These are phyloP conservation scores for Pteronotus mesoamericanus DNA, from an alignment of 2,797 vertebrate species.

Conservation along the genomic window DNA sequence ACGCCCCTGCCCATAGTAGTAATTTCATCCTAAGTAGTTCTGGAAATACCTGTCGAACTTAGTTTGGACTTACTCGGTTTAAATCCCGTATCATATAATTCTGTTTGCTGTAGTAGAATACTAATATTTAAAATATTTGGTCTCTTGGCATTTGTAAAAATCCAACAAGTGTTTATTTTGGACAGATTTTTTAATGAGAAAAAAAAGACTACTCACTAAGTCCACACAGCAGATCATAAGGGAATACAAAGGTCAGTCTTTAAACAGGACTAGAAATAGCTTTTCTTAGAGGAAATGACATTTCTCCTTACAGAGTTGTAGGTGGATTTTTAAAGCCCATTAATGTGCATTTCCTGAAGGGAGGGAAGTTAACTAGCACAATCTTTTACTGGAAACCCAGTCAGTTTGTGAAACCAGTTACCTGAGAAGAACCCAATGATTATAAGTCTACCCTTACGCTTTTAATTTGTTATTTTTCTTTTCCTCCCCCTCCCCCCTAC, in stretches of 20 bases:
- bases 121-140: constrained; percentile 1
- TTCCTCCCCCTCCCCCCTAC: neutral
- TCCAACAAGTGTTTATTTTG: constrained; percentile 23
- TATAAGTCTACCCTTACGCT: constrained; percentile 64
- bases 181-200: constrained; percentile 16
- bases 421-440: constrained; percentile 56
- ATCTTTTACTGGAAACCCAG: constrained; percentile 31
- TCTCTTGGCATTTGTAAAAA: neutral
- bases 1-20: neutral
- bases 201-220: neutral
- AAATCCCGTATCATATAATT: neutral
- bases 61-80: constrained; percentile 21
- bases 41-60: neutral
- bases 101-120: neutral
- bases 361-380: neutral
- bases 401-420: constrained; percentile 14
- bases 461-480: constrained; percentile 71
- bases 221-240: neutral
- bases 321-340: neutral
- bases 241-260: neutral
- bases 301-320: neutral
- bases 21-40: constrained; percentile 20
- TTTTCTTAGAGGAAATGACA: neutral
- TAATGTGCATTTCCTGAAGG: neutral
- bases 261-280: neutral